phyloP scores from a whole-genome alignment of 1,140 invertebrate genomes.

The Cardiocondyla obscurior region DNA sequence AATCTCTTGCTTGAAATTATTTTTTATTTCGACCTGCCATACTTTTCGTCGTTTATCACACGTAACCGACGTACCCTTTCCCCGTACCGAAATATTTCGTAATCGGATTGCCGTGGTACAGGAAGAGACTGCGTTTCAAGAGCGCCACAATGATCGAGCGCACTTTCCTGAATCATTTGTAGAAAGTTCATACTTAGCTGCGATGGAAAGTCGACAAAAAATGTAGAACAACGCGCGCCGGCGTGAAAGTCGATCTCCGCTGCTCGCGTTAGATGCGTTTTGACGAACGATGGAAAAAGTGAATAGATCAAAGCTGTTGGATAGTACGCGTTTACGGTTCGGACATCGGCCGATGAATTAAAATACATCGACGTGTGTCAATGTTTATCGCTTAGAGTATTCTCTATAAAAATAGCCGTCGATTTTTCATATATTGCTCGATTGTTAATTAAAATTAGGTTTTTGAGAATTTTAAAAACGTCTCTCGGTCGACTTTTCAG shows the following conservation, averaged over 20 bases:
- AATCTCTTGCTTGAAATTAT: background rate
- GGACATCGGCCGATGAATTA: background rate
- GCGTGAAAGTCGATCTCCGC: slow-evolving; percentile 47
- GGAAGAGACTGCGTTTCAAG: slow-evolving; percentile 24
- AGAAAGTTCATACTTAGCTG: slow-evolving; percentile 51
- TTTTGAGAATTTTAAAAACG: background rate
- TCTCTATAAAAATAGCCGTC: too few species aligned
- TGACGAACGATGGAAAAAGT: slow-evolving; percentile 31
- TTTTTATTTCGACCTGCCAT: too few species aligned
- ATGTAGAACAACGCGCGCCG: slow-evolving; percentile 47
- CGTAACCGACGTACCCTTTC: too few species aligned
- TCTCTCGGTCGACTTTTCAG: background rate
- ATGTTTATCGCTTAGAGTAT: background rate
- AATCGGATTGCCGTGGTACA: slow-evolving; percentile 8
- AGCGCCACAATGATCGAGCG: slow-evolving; percentile 2
- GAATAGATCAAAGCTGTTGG: background rate
- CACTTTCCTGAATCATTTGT: slow-evolving; percentile 50
- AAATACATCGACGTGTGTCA: background rate
- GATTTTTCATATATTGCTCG: too few species aligned
- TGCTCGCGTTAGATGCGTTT: slow-evolving; percentile 45
- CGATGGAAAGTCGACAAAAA: slow-evolving; percentile 55
- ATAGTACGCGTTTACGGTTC: too few species aligned
- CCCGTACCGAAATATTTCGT: background rate
- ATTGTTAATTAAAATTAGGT: background rate
- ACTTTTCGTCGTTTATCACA: too few species aligned